Percentiles rank a stretch among this genome's conserved stretches.
phyloP scores from a whole-genome alignment of 2,113 vertebrate genomes.

The Hippocampus barbouri region DNA sequence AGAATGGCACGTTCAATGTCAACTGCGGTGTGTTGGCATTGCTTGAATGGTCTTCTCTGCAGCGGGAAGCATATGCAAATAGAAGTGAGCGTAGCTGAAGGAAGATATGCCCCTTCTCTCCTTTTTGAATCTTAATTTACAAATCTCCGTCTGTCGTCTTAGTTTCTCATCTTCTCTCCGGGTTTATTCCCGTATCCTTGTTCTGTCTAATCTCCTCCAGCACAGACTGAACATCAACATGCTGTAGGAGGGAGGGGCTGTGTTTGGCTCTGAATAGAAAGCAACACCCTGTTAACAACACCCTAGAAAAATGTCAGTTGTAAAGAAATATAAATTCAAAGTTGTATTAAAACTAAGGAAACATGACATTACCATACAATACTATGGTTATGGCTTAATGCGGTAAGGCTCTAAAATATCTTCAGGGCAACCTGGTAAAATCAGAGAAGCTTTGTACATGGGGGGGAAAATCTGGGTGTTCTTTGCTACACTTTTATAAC shows the following conservation, averaged over 20 bases:
- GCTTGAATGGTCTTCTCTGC: conserved; percentile 2
- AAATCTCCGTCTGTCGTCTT: conserved; percentile 41
- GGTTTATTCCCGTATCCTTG: conserved; percentile 36
- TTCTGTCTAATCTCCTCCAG: conserved; percentile 44
- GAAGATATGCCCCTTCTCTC: conserved; percentile 17
- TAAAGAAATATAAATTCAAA: not conserved
- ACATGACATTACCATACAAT: not conserved
- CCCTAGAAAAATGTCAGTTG: not conserved
- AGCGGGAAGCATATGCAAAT: conserved; percentile 9
- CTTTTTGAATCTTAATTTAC: conserved; percentile 40
- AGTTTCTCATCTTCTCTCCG: conserved; percentile 24
- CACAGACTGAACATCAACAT: conserved; percentile 37
- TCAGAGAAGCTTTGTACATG: conserved; percentile 20
- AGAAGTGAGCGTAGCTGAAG: conserved; percentile 16
- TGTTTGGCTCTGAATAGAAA: conserved; percentile 19
- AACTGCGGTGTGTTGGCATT: conserved; percentile 8
- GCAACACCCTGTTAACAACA: conserved; percentile 11
- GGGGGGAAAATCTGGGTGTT: not conserved
- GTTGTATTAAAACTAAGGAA: not conserved
- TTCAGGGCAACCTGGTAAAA: conserved; percentile 11
- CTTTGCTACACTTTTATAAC: not conserved
- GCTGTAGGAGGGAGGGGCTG: conserved; percentile 13
- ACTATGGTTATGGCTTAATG: not conserved
- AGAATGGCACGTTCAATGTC: not conserved
- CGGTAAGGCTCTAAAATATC: not conserved